Conservation (phyloP, 2,113 vertebrate genomes). For the Pyrgilauda ruficollis region DNA sequence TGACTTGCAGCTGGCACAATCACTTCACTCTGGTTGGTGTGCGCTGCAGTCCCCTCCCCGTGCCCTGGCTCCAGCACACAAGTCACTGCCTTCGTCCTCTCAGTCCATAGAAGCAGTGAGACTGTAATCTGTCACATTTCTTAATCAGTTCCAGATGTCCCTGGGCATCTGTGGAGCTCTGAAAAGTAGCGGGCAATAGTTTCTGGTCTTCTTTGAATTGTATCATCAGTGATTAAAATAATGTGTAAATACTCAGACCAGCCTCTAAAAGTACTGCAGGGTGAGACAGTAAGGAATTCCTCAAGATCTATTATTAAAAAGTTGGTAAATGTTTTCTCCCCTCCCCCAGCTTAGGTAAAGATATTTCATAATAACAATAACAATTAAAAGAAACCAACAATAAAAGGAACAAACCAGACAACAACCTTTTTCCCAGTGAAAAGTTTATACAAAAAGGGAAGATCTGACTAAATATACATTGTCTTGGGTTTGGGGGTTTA, state of each 20-base stretch:
- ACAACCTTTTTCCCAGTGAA: background rate
- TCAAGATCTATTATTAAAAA: background rate
- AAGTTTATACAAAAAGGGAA: background rate
- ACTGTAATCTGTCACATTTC: background rate
- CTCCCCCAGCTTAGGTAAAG: background rate
- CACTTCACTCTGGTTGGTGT: accelerated
- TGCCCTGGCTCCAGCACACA: background rate
- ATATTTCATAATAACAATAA: background rate
- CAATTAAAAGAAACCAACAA: background rate
- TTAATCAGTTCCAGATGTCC: background rate
- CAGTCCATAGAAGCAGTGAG: background rate
- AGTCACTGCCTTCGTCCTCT: background rate
- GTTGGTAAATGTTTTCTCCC: background rate
- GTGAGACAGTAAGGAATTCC: background rate
- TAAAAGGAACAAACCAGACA: background rate
- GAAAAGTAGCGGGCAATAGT: background rate
- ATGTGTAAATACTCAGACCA: background rate
- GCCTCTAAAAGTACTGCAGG: background rate
- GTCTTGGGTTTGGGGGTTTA: background rate
- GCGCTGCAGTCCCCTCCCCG: accelerated
- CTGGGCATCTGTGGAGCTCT: background rate
- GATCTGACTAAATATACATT: background rate
- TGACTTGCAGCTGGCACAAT: background rate
- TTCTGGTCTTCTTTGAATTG: background rate
- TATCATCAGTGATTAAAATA: background rate